These are phyloP conservation scores for Platyscelio sp. DNA, from an alignment of 2,888 invertebrate species.

Conservation along the genomic window DNA sequence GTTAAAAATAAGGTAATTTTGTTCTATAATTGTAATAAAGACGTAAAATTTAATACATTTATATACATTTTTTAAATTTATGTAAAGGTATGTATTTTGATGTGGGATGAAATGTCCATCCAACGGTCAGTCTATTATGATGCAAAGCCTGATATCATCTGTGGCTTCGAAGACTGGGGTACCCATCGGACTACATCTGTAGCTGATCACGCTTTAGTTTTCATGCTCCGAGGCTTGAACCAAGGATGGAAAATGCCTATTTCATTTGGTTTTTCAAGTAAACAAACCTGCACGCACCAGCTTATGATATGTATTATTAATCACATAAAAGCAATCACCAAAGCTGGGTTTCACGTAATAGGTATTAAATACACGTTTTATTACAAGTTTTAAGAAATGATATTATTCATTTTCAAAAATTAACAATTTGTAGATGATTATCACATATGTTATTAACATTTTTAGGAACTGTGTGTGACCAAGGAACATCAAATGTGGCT, in stretches of 20 bases:
- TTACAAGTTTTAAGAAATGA: too few species aligned
- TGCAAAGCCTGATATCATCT: neutral
- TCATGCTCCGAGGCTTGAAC: constrained; percentile 11
- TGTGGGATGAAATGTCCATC: neutral
- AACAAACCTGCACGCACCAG: neutral
- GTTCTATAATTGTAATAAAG: neutral
- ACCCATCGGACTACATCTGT: neutral
- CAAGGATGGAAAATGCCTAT: constrained; percentile 1
- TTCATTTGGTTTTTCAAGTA: neutral
- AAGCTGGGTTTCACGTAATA: neutral
- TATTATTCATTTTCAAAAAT: too few species aligned
- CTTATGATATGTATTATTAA: neutral
- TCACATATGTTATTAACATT: too few species aligned
- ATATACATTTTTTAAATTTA: neutral
- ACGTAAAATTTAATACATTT: neutral
- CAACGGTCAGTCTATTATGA: neutral
- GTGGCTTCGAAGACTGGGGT: constrained; percentile 19
- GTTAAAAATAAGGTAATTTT: neutral
- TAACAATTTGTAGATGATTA: too few species aligned
- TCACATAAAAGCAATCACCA: neutral
- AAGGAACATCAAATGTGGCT: too few species aligned
- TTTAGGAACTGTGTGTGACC: too few species aligned
- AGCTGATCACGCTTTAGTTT: constrained; percentile 6
- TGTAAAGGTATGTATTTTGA: neutral
- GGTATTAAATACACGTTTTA: too few species aligned